These are phyloP conservation scores for Esperia sulphurella DNA, from an alignment of 2,888 invertebrate species.

Conservation along the genomic window DNA sequence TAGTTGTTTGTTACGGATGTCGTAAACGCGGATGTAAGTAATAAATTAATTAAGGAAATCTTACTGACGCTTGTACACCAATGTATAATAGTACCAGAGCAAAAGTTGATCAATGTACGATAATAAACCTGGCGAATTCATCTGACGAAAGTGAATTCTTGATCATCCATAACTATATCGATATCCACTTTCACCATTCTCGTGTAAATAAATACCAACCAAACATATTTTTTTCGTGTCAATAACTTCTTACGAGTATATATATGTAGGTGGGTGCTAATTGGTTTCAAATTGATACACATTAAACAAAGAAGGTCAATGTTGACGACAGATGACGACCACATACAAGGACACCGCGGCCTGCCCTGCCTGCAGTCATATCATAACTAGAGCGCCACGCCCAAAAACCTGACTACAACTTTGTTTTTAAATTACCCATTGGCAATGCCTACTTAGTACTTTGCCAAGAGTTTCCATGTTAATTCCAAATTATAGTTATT, in stretches of 20 bases:
- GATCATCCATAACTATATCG: not conserved
- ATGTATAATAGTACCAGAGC: too few species aligned
- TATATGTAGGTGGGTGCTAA: conserved; percentile 23
- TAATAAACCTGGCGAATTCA: too few species aligned
- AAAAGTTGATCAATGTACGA: too few species aligned
- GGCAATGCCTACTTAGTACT: not conserved
- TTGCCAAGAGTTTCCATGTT: too few species aligned
- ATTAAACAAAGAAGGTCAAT: conserved; percentile 43
- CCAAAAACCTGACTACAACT: not conserved
- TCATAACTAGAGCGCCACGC: conserved; percentile 6
- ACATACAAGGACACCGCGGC: conserved; percentile 7
- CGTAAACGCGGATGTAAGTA: not conserved
- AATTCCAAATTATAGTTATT: too few species aligned
- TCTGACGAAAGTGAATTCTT: too few species aligned
- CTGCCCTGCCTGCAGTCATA: conserved; percentile 4
- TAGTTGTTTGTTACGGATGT: not conserved
- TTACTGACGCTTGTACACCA: conserved; percentile 11
- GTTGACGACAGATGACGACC: conserved; percentile 28
- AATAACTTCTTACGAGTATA: not conserved
- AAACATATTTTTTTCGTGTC: not conserved
- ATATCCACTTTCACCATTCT: not conserved
- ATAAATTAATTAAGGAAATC: not conserved
- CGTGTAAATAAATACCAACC: not conserved
- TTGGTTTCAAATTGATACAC: conserved; percentile 34
- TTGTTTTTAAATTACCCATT: not conserved